Conservation (phyloP, 2,888 invertebrate genomes). For the Mechanitis messenoides region DNA sequence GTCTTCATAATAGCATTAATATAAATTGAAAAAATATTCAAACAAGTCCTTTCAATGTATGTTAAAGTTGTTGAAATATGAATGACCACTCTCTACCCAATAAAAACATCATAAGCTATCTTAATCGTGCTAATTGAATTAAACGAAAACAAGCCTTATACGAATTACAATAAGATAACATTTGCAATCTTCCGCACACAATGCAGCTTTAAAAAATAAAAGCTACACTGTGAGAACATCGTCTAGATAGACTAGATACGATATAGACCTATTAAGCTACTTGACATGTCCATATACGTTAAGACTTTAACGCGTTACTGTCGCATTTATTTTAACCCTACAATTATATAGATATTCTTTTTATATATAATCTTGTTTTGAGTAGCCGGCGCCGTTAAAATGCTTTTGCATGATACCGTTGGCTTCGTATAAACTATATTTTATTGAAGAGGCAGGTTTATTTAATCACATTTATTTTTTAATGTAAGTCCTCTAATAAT, state of each 20-base stretch:
- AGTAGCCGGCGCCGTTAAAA: neutral
- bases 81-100: conserved; percentile 1
- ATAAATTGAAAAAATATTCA: neutral
- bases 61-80: conserved; percentile 1
- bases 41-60: conserved; percentile 2
- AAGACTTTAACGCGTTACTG: conserved; percentile 23
- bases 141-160: neutral
- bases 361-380: neutral
- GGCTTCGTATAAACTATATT: too few relatives aligned
- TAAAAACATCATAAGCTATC: conserved; percentile 1
- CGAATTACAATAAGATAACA: neutral
- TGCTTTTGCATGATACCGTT: neutral
- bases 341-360: conserved; percentile 22
- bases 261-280: conserved; percentile 29
- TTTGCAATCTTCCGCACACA: neutral
- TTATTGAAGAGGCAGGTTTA: too few relatives aligned
- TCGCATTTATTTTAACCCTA: conserved; percentile 26
- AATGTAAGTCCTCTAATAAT: too few relatives aligned
- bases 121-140: neutral
- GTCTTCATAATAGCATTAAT: neutral
- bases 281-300: conserved; percentile 36
- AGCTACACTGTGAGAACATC: conserved; percentile 37
- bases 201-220: conserved; percentile 13
- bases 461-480: too few relatives aligned
- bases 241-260: conserved; percentile 22